phyloP scores from a whole-genome alignment of 2,113 vertebrate species.

The Chrysemys picta region DNA sequence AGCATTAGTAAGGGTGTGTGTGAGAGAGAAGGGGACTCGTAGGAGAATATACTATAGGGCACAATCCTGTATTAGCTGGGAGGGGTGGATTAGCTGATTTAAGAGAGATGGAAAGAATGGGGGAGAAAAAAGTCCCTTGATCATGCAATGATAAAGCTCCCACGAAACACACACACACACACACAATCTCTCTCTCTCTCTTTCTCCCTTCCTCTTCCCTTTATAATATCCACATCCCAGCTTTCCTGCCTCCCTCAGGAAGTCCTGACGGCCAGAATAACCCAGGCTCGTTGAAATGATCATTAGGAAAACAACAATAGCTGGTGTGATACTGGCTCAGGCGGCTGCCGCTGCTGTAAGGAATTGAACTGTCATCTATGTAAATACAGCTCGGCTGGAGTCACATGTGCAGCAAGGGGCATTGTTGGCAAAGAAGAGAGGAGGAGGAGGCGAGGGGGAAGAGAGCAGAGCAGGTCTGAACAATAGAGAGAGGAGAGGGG shows the following conservation, averaged over 20 bases:
- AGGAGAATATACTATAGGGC: neutral
- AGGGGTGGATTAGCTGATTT: neutral
- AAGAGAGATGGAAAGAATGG: neutral
- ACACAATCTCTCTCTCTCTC: neutral
- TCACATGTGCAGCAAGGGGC: neutral
- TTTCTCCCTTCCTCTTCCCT: neutral
- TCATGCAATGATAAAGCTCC: neutral
- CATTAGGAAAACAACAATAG: neutral
- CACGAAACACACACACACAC: neutral
- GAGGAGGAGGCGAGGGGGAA: constrained; percentile 21
- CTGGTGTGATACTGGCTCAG: neutral
- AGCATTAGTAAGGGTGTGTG: neutral
- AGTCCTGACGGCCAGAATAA: neutral
- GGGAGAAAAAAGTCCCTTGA: neutral
- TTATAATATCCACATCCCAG: neutral
- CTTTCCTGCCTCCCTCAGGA: neutral
- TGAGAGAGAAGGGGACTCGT: neutral
- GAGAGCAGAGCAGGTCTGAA: constrained; percentile 69
- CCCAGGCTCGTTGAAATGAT: neutral
- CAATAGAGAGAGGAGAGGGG: constrained; percentile 73
- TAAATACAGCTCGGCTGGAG: neutral
- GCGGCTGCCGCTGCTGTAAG: neutral
- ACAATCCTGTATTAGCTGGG: neutral
- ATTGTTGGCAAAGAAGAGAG: constrained; percentile 48
- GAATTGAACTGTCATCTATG: neutral